phyloP scores from a whole-genome alignment of 2,113 vertebrate species.

The Eubucco bourcierii region DNA sequence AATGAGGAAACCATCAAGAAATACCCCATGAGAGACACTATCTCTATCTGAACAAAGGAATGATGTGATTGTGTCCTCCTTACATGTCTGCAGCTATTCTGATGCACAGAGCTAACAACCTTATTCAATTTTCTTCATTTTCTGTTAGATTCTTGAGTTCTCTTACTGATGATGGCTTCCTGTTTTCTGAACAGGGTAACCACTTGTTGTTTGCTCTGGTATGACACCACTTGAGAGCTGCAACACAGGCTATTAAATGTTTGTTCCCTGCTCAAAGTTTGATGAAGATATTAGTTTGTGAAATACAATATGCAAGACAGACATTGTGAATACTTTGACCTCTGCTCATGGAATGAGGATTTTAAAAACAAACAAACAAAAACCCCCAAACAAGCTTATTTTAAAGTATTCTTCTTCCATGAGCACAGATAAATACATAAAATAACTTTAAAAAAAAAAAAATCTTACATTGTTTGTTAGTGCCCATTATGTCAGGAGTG shows the following conservation, averaged over 20 bases:
- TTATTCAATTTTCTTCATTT: background rate
- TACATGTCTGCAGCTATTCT: background rate
- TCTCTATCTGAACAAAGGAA: background rate
- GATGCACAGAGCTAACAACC: background rate
- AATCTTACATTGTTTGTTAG: background rate
- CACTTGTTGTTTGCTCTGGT: background rate
- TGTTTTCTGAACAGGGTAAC: background rate
- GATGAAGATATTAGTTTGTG: background rate
- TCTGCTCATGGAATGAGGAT: background rate
- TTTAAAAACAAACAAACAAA: too few species aligned
- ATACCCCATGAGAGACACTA: background rate
- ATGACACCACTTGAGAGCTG: background rate
- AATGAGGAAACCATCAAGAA: background rate
- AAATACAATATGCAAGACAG: background rate
- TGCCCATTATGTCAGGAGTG: background rate
- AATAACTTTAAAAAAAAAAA: background rate
- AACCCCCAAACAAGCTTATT: background rate
- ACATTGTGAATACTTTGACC: background rate
- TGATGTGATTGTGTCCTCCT: background rate
- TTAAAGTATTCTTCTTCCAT: background rate
- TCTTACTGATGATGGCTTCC: background rate
- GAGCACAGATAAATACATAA: background rate
- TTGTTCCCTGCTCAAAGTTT: background rate
- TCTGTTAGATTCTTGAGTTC: background rate
- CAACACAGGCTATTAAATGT: background rate